A percentile compares a stretch with the other conserved stretches of the same genome.
Evolutionary conservation across 2,888 invertebrate genomes (phyloP).

Genomic region (Mayetiola destructor): DNA sequence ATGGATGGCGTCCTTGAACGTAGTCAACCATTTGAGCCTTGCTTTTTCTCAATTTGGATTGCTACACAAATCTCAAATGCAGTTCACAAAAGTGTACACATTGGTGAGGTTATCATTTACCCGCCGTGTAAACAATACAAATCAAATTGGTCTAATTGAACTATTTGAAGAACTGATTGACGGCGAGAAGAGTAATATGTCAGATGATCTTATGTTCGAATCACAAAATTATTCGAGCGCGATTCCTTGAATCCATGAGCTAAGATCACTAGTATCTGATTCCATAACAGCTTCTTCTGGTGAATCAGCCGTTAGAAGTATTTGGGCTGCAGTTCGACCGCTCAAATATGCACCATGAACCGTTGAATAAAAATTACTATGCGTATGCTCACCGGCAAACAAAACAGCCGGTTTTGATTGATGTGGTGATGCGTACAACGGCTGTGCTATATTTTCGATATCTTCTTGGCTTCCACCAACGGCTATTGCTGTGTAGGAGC

Average conservation of each 20-base stretch:
- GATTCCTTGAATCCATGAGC: slow-evolving; percentile 80
- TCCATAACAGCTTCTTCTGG: slow-evolving; percentile 52
- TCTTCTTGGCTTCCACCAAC: slow-evolving; percentile 79
- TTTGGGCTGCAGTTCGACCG: slow-evolving; percentile 67
- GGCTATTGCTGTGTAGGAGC: slow-evolving; percentile 83
- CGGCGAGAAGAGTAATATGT: too few species aligned
- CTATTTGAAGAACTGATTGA: too few species aligned
- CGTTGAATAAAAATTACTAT: slow-evolving; percentile 86
- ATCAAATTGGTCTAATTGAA: too few species aligned
- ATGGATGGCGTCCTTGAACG: too few species aligned
- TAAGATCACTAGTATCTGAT: slow-evolving; percentile 65
- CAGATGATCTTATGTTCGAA: too few species aligned
- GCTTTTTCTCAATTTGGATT: too few species aligned
- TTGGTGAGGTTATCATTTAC: too few species aligned
- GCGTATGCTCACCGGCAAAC: slow-evolving; percentile 93
- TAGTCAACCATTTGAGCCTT: too few species aligned
- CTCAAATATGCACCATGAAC: slow-evolving; percentile 88
- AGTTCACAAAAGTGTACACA: too few species aligned
- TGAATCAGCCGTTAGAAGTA: slow-evolving; percentile 47
- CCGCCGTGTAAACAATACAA: too few species aligned
- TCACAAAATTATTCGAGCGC: slow-evolving; percentile 57
- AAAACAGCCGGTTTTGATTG: slow-evolving; percentile 66
- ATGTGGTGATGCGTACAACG: slow-evolving; percentile 56
- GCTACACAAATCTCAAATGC: too few species aligned
- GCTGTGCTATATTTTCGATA: slow-evolving; percentile 74